Percentiles rank a stretch among this genome's conserved stretches.
Conservation (phyloP, 2,113 vertebrate species). For the Trogon melanurus region DNA sequence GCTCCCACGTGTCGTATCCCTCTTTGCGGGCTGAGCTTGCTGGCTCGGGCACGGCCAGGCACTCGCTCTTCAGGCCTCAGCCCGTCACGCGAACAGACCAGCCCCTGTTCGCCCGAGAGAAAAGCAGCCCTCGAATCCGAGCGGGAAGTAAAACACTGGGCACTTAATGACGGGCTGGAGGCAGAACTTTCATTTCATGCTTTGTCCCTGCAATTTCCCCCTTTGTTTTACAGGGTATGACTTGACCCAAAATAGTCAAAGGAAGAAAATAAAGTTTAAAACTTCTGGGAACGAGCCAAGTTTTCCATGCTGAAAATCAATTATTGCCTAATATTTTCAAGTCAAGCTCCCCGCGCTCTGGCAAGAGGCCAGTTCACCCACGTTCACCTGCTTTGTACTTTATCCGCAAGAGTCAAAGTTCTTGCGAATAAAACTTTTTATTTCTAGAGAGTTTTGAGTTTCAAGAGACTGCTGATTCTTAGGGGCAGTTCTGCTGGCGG, state of each 20-base stretch:
- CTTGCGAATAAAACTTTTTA: background rate
- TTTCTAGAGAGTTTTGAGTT: slow-evolving; percentile 30
- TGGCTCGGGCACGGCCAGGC: background rate
- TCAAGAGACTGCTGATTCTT: background rate
- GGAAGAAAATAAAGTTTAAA: slow-evolving; percentile 58
- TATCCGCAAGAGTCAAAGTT: background rate
- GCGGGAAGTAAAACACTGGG: background rate
- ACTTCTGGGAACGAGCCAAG: slow-evolving; percentile 15
- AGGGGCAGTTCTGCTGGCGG: background rate
- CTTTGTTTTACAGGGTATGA: slow-evolving; percentile 57
- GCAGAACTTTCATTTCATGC: slow-evolving; percentile 28
- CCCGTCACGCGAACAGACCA: background rate
- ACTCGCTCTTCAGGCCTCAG: background rate
- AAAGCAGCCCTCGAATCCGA: slow-evolving; percentile 10
- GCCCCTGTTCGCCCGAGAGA: background rate
- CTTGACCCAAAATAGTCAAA: slow-evolving; percentile 58
- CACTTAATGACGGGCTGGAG: slow-evolving; percentile 22
- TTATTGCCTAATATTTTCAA: slow-evolving; percentile 21
- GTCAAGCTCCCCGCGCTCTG: background rate
- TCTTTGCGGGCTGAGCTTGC: background rate
- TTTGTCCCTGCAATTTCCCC: slow-evolving; percentile 47
- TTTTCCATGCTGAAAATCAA: slow-evolving; percentile 54
- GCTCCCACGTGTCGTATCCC: rapidly evolving
- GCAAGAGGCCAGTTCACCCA: slow-evolving; percentile 4
- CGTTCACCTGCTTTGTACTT: slow-evolving; percentile 43